These are phyloP conservation scores for Bothrops jararaca DNA, from an alignment of 2,113 vertebrate species.

Conservation along the genomic window DNA sequence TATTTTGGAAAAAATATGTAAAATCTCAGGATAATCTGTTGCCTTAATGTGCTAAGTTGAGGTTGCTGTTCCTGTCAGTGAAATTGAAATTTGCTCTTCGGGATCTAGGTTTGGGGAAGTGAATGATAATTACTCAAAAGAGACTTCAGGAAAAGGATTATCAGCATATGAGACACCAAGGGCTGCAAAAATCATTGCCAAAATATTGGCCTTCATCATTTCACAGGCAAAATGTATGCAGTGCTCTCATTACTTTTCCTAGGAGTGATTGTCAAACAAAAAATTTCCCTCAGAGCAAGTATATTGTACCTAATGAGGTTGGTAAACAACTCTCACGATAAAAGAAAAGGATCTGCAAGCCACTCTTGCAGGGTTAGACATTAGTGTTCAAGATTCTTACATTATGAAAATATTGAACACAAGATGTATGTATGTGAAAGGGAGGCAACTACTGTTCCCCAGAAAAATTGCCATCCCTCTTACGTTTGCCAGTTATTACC, in stretches of 20 bases:
- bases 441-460: neutral
- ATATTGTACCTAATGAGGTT: neutral
- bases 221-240: neutral
- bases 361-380: neutral
- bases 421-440: neutral
- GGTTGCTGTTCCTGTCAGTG: neutral
- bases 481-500: neutral
- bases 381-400: neutral
- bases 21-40: neutral
- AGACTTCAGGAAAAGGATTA: neutral
- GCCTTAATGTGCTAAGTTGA: neutral
- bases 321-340: neutral
- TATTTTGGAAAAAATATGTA: neutral
- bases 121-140: neutral
- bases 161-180: neutral
- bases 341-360: neutral
- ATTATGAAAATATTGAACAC: neutral
- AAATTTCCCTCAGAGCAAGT: neutral
- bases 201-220: neutral
- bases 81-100: neutral
- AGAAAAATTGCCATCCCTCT: neutral
- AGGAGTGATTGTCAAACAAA: neutral
- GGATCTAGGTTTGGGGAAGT: neutral
- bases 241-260: neutral
- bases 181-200: neutral